phyloP scores from a whole-genome alignment of 92 coral and sea anemone genomes.

The Parazoanthus atlanticus region DNA sequence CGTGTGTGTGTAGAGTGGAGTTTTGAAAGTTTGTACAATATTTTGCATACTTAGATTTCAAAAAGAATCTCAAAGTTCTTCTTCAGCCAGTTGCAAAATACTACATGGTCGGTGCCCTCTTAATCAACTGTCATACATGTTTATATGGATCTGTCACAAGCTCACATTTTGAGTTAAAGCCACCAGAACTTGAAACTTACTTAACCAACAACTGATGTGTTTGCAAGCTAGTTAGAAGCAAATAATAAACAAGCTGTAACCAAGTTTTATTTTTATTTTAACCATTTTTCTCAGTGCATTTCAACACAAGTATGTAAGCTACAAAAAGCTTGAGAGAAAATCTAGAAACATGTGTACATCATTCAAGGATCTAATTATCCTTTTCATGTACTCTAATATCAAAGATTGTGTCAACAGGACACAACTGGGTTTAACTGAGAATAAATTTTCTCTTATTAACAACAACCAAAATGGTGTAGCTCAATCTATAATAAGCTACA shows the following conservation, averaged over 20 bases:
- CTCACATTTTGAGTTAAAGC: slow-evolving; percentile 60
- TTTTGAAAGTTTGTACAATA: slow-evolving; percentile 67
- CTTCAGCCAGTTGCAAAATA: slow-evolving; percentile 76
- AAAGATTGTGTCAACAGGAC: neutral
- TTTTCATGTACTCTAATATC: neutral
- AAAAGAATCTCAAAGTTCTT: slow-evolving; percentile 63
- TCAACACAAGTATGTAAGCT: neutral
- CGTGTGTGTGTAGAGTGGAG: slow-evolving; percentile 72
- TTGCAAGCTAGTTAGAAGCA: neutral
- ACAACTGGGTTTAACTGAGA: neutral
- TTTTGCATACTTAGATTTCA: slow-evolving; percentile 73
- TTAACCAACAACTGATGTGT: slow-evolving; percentile 32
- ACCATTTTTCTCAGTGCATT: neutral
- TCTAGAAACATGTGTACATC: neutral
- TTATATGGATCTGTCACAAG: slow-evolving; percentile 63
- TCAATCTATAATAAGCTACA: neutral
- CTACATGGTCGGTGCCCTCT: slow-evolving; percentile 54
- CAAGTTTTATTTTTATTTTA: neutral
- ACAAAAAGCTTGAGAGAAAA: neutral
- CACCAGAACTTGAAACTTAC: slow-evolving; percentile 63
- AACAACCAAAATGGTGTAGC: slow-evolving; percentile 18
- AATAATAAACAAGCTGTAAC: neutral
- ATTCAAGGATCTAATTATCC: neutral
- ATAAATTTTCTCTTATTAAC: neutral
- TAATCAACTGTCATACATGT: slow-evolving; percentile 51